Base-by-base conservation (phyloP, 2,888 invertebrate genomes). In the Shargacucullia verbasci region DNA sequence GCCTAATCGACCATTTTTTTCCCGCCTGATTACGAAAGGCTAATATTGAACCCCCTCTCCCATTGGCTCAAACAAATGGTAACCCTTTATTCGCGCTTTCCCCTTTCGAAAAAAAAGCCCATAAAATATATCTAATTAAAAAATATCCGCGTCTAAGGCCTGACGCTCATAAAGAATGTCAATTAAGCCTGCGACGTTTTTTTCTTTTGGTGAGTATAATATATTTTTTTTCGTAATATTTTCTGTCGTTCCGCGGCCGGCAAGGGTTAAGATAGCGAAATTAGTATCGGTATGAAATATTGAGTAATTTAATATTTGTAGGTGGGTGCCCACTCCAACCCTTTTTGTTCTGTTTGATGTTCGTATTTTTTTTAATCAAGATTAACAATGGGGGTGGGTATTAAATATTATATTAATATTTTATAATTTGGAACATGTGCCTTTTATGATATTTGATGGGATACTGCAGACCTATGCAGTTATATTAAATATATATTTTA, bases 61-160 rank as follows among this genome's bases (percentile, higher is more conserved):
- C 85, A 84, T 85, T 80, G 79, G 85, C 89, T 87, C 87, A 90
- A 93, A 93, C 93, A 93, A 93, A 93, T 93, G 92, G 90, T 92
- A 93, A 94, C 93, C 94, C 92, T 92, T 92, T 91, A 90, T 88
- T 88, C 88, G 84, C 83, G 82, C 85, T 84, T 82, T 82, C 89
- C 91, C 91, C 92, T 88, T 93, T 91, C 85, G 89, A 86, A 92
- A 94, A 93, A 93, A 94, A 90, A 81, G 48, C 88, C 88, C 94
- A 94, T 94, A 94, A 94, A 94, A 94, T 94, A 94, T 94, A 94
- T 94, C 94, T 94, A 94, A 94, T 94, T 94, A 94, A 94, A 94
- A 94, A 94, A 94, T 94, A 94, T 94, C 91, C 94, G 87, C 88
- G 88, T 89, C 88, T 90, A 88, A 90, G 92, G 92, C 88, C 93